A percentile compares a stretch with the other conserved stretches of the same genome.
Evolutionary conservation across 2,888 invertebrate species (phyloP).

Genomic region (Masnerella sp.): DNA sequence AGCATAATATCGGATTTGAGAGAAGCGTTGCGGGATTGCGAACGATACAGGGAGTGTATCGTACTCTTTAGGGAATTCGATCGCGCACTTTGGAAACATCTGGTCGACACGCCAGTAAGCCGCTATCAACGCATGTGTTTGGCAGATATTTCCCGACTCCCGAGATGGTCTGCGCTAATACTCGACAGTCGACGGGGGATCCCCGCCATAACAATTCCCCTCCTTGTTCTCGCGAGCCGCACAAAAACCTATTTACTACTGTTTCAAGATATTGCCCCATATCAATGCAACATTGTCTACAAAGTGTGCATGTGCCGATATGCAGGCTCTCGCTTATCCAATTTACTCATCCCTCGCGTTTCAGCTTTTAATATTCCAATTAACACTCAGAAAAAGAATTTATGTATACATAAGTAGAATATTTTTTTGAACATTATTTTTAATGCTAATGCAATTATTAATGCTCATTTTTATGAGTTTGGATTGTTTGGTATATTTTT

Average conservation of each 20-base stretch:
- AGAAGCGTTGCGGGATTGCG: conserved; percentile 42
- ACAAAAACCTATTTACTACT: conserved; percentile 43
- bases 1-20: conserved; percentile 42
- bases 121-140: conserved; percentile 74
- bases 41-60: conserved; percentile 26
- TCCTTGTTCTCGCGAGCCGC: conserved; percentile 21
- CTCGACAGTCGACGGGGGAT: conserved; percentile 57
- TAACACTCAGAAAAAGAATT: too few relatives aligned
- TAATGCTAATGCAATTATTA: too few relatives aligned
- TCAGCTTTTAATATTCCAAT: too few relatives aligned
- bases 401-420: too few relatives aligned
- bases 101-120: conserved; percentile 69
- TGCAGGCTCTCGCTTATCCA: conserved; percentile 25
- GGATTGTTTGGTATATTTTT: too few relatives aligned
- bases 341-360: too few relatives aligned
- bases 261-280: conserved; percentile 43
- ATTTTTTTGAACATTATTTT: too few relatives aligned
- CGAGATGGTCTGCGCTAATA: conserved; percentile 52
- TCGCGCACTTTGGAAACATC: conserved; percentile 68
- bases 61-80: conserved; percentile 69
- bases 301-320: conserved; percentile 21
- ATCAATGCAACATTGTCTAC: conserved; percentile 30
- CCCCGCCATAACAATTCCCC: conserved; percentile 40
- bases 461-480: too few relatives aligned
- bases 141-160: conserved; percentile 69